Base-by-base conservation (phyloP, 2,113 vertebrate genomes). In the Stigmatopora nigra region DNA sequence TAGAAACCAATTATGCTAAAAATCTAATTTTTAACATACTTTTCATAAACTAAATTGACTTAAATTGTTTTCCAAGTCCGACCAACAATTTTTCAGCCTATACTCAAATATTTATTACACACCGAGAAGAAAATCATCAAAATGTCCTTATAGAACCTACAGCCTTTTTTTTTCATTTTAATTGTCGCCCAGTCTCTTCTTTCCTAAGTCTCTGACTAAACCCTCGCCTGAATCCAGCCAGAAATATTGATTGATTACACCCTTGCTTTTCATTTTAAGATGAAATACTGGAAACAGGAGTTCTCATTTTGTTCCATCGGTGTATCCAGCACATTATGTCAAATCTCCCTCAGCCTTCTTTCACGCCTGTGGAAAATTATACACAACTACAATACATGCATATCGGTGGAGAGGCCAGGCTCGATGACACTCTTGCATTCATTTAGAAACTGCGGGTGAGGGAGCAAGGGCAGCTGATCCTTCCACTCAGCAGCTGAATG, bases 221-320 rank as follows among this genome's bases (percentile, higher is more conserved):
- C n/a, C 55, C 46, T 71, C 65, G 35, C 16, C 48, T 56, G 11
- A 15, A 38, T 71, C 17, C 61, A 63, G 60, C 64, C 64, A 65
- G 71, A 68, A 77, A 74, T 68, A 73, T 75, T 82, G 78, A 87
- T 87, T 76, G 80, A 80, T 80, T 76, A 59, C 44, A 73, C 60
- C 74, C 60, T 44, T 57, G 62, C 73, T 44, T n/a, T 63, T 67
- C 67, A 59, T 71, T 76, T 61, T 68, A 70, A 74, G 70, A 72
- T 68, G 53, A 63, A 64, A 65, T 66, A 47, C 73, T 60, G 44
- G 61, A 25, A 67, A 70, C 55, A 49, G 47, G 64, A 74, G 69
- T 70, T 22, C 59, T 64, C 49, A 4, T 3, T 68, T 75, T n/a
- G 12, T 68, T 62, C 62, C 36, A 19, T 72, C 69, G 63, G 48